phyloP scores from a whole-genome alignment of 2,888 invertebrate genomes.

The Scaptomyza tumidula region DNA sequence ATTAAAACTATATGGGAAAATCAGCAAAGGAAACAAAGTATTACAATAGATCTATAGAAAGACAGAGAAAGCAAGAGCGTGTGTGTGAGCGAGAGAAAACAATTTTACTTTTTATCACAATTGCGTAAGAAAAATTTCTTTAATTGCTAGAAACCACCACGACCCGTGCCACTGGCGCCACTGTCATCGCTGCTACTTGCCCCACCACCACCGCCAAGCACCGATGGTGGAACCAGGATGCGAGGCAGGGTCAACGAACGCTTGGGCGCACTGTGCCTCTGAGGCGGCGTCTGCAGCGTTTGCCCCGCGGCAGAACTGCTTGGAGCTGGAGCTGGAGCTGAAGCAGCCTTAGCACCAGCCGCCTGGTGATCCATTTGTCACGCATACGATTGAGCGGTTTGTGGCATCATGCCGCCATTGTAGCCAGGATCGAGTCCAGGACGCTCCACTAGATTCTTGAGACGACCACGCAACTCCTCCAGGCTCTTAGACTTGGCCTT shows the following conservation, averaged over 20 bases:
- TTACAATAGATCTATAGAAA: constrained; percentile 65
- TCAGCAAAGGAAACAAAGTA: constrained; percentile 72
- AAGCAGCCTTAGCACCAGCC: constrained; percentile 3
- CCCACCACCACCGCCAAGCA: constrained; percentile 40
- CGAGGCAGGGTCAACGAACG: constrained; percentile 80
- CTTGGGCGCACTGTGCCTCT: constrained; percentile 72
- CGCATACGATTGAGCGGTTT: constrained; percentile 87
- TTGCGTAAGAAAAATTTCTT: constrained; percentile 83
- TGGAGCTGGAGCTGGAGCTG: constrained; percentile 14
- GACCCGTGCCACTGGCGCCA: constrained; percentile 49
- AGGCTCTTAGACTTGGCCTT: constrained; percentile 95
- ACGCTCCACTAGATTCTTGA: constrained; percentile 94
- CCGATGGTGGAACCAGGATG: constrained; percentile 69
- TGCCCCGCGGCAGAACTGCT: constrained; percentile 37
- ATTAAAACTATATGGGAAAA: constrained; percentile 54
- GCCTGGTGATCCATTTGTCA: constrained; percentile 82
- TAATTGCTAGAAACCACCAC: constrained; percentile 83
- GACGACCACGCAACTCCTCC: constrained; percentile 92
- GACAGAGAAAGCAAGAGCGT: constrained; percentile 12
- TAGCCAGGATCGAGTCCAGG: constrained; percentile 82
- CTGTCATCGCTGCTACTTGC: constrained; percentile 43
- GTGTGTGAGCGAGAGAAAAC: constrained; percentile 21
- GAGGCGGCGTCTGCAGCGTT: constrained; percentile 35
- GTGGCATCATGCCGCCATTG: constrained; percentile 80
- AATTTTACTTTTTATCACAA: constrained; percentile 82